Base-by-base conservation (phyloP, 92 coral and sea anemone genomes). In the Umimayanthus kanabou region DNA sequence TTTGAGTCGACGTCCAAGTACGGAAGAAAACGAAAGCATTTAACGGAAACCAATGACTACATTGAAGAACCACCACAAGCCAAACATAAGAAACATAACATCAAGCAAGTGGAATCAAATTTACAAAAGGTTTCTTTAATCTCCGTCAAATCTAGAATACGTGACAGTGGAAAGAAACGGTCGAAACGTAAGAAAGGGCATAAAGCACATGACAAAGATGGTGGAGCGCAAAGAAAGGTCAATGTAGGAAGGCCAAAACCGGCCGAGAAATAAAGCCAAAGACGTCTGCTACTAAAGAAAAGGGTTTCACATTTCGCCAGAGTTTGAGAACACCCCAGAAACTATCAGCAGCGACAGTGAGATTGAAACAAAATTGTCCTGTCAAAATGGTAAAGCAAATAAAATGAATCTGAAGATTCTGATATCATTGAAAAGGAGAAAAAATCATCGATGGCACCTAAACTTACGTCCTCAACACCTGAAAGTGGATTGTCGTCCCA, bases 21-120 rank as follows among this genome's bases (percentile, higher is more conserved):
- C 84, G 91, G 88, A 40, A 82, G 88, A 65, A 82, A 89, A 47
- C 77, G 91, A 53, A 88, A 73, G 79, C 85, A 82, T 49, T 76
- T 16, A 4, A 26, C 82, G 43, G 89, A 89, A 39, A 73, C 87
- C 10, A 58, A 79, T 29, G 65, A 78, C 55, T 76, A 39, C 80
- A 76, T 1, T 76, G 80, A 40, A 8, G 55, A 76, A 40, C 80
- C 45, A 25, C 39, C 1, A 77, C 64, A 77, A n/a, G 61, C 18
- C 1, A 77, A 77, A 77, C 39, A 23, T 30, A 9, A 23, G 64
- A 77, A 77, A 45, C 61, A 77, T 13, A n/a, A 53, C 80, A 77
- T 61, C 80, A n/a, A 77, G 37, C 80, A 77, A 77, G 80, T 22
- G 80, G 80, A 15, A 43, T 77, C 23, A 16, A 0, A 20, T 61